Conservation (phyloP, 2,888 invertebrate genomes). For the Aporophyla lueneburgensis region DNA sequence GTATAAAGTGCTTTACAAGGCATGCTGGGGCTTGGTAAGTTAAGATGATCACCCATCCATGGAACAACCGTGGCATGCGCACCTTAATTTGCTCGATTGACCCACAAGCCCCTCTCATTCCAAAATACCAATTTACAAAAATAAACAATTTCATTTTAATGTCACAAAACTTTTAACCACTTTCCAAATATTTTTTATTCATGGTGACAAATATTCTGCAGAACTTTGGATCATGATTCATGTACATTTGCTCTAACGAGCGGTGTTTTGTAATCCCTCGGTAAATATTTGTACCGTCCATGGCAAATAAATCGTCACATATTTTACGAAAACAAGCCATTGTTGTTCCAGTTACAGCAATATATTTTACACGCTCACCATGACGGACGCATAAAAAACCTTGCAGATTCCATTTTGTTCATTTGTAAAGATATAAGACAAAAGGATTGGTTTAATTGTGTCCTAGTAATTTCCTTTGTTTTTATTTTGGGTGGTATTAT, state of each 20-base stretch:
- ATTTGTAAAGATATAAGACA: slow-evolving; percentile 18
- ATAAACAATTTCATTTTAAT: slow-evolving; percentile 6
- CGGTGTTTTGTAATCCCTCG: slow-evolving; percentile 55
- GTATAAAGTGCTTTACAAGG: too few relatives aligned
- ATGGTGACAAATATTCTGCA: slow-evolving; percentile 32
- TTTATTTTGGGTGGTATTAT: not conserved
- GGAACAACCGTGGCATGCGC: too few relatives aligned
- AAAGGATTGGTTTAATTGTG: slow-evolving; percentile 2
- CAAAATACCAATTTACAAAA: not conserved
- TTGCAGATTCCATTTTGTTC: slow-evolving; percentile 53
- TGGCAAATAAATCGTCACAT: slow-evolving; percentile 75
- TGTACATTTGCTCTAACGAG: slow-evolving; percentile 46
- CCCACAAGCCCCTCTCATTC: too few relatives aligned
- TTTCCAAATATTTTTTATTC: slow-evolving; percentile 10
- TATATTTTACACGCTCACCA: slow-evolving; percentile 72
- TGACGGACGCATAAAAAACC: slow-evolving; percentile 54
- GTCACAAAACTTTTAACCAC: slow-evolving; percentile 16
- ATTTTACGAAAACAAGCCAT: slow-evolving; percentile 79
- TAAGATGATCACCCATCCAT: too few relatives aligned
- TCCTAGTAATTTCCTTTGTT: not conserved
- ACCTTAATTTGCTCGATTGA: too few relatives aligned
- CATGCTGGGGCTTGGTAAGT: too few relatives aligned
- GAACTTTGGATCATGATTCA: slow-evolving; percentile 48
- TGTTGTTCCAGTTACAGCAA: slow-evolving; percentile 70
- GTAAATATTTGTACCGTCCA: slow-evolving; percentile 59